Percentiles rank a stretch among this genome's conserved stretches.
Conservation (phyloP, 2,113 vertebrate genomes). For the Pelmatolapia mariae region DNA sequence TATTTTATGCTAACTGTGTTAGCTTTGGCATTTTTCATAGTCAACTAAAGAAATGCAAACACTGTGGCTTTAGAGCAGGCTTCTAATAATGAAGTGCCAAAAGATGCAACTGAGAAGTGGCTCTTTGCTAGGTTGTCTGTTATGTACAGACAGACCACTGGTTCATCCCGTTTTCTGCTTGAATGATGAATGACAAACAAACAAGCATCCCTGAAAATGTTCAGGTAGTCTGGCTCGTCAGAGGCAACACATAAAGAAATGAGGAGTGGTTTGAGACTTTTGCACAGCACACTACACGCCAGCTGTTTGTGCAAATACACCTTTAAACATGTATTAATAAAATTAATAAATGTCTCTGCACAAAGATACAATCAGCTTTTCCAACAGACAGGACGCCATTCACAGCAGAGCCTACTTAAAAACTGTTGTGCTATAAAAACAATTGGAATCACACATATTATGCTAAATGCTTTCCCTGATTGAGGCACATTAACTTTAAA, state of each 20-base stretch:
- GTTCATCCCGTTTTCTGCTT: neutral
- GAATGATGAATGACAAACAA: neutral
- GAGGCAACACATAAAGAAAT: neutral
- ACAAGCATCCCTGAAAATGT: neutral
- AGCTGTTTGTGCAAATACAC: neutral
- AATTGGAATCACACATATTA: neutral
- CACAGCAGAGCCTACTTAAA: neutral
- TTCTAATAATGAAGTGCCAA: neutral
- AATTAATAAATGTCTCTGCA: neutral
- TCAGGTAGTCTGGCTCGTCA: fast-evolving
- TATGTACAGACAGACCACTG: neutral
- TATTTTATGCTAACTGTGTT: neutral
- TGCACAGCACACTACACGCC: neutral
- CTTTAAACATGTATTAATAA: neutral
- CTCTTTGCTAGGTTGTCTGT: neutral
- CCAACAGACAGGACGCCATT: neutral
- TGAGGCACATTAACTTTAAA: neutral
- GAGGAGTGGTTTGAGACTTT: neutral
- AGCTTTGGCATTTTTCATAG: neutral
- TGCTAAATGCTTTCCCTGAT: neutral
- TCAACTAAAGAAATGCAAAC: neutral
- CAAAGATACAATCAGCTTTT: neutral
- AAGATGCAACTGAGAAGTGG: neutral
- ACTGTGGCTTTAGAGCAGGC: neutral
- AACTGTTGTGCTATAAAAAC: neutral